A percentile compares a stretch with the other conserved stretches of the same genome.
These are phyloP conservation scores for Neolamprologus variostigma DNA, from an alignment of 2,113 vertebrate species.

Conservation along the genomic window DNA sequence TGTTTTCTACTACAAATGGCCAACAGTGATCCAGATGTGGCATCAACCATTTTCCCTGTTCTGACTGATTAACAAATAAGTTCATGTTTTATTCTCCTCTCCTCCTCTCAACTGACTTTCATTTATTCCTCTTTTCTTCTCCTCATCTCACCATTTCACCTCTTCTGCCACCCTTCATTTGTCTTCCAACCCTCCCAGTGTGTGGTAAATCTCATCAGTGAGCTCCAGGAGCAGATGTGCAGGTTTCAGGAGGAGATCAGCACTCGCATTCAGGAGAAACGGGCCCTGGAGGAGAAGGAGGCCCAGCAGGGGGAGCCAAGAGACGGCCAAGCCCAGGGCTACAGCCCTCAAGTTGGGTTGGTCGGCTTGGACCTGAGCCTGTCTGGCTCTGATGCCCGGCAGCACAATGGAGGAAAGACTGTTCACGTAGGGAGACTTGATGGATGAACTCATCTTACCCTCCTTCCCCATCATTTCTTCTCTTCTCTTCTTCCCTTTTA, in stretches of 20 bases:
- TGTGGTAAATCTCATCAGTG: conserved; percentile 98
- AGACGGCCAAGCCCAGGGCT: conserved; percentile 34
- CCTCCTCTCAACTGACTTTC: neutral
- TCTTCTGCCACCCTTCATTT: conserved; percentile 3
- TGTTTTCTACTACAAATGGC: neutral
- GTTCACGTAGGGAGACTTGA: conserved; percentile 85
- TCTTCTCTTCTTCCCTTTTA: conserved; percentile 27
- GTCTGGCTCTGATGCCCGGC: conserved; percentile 42
- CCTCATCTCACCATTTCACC: neutral
- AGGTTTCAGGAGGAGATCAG: conserved; percentile 96
- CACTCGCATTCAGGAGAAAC: conserved; percentile 89
- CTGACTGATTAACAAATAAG: neutral
- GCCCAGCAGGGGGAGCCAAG: conserved; percentile 56
- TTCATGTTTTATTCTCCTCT: neutral
- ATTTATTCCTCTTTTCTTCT: neutral
- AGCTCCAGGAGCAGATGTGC: conserved; percentile 98
- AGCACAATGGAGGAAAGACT: conserved; percentile 73
- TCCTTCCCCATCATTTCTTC: conserved; percentile 9
- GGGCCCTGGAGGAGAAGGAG: conserved; percentile 72
- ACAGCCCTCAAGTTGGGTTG: conserved; percentile 28
- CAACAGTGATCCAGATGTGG: neutral
- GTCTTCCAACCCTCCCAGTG: conserved; percentile 72
- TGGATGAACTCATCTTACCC: conserved; percentile 59
- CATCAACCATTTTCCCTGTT: neutral
- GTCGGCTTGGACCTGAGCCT: conserved; percentile 27